Conservation (phyloP, 2,113 vertebrate genomes). For the Thymallus thymallus region DNA sequence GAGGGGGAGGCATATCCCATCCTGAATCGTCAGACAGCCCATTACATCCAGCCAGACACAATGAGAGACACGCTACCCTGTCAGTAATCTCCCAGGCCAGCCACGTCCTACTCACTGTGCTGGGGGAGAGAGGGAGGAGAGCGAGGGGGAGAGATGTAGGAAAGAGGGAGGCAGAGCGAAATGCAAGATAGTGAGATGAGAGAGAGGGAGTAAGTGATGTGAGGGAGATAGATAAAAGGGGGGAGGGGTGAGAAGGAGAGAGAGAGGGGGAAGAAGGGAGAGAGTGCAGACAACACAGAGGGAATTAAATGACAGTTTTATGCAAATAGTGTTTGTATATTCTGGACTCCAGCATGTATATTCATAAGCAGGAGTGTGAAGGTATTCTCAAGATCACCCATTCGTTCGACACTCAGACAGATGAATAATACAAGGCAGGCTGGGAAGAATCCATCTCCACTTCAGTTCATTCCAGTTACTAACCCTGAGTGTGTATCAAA, state of each 20-base stretch:
- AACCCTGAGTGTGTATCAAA: background rate
- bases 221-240: too few relatives aligned
- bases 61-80: background rate
- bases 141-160: too few relatives aligned
- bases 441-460: background rate
- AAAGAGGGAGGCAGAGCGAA: too few relatives aligned
- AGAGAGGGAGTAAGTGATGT: too few relatives aligned
- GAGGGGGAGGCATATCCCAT: background rate
- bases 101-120: background rate
- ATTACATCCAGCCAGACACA: background rate
- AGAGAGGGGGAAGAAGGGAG: too few relatives aligned
- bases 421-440: background rate
- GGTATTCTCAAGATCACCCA: background rate
- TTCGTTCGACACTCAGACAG: background rate
- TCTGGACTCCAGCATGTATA: background rate
- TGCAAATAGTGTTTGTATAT: constrained; percentile 1
- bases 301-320: background rate
- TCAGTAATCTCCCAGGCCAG: background rate
- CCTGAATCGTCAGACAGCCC: constrained; percentile 30
- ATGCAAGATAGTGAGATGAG: too few relatives aligned
- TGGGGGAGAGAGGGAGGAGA: background rate
- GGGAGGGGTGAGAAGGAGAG: too few relatives aligned
- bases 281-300: background rate
- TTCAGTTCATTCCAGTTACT: background rate
- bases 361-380: background rate